Conservation (phyloP, 2,113 vertebrate species). For the Oreotragus oreotragus region DNA sequence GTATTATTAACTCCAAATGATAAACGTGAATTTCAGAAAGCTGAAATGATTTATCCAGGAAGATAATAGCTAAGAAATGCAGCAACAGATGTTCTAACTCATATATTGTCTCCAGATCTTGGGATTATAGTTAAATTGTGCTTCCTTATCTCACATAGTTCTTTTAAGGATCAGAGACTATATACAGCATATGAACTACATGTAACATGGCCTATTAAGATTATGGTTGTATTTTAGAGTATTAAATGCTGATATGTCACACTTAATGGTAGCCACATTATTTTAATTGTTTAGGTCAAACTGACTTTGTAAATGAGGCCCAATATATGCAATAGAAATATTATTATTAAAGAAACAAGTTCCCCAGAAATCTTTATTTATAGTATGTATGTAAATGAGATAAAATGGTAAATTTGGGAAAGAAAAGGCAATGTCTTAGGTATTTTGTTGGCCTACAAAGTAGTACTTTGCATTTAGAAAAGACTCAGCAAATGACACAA, state of each 20-base stretch:
- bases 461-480: not conserved
- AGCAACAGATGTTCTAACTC: not conserved
- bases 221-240: not conserved
- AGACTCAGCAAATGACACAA: not conserved
- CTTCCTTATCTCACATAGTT: not conserved
- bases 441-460: not conserved
- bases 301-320: not conserved
- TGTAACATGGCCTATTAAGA: not conserved
- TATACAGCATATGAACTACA: not conserved
- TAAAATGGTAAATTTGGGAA: not conserved
- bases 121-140: fast-evolving
- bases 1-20: not conserved
- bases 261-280: not conserved
- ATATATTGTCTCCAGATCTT: not conserved
- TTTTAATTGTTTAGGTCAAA: not conserved
- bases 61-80: not conserved
- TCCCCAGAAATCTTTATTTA: not conserved
- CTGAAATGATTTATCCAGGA: not conserved
- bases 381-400: not conserved
- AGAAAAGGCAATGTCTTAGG: not conserved
- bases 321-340: not conserved
- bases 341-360: not conserved
- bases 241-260: not conserved
- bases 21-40: not conserved
- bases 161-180: not conserved